Evolutionary conservation across 2,797 vertebrate species (phyloP), one percentile per base, ranked within the genome.

Genomic region (Lepus townsendii): DNA sequence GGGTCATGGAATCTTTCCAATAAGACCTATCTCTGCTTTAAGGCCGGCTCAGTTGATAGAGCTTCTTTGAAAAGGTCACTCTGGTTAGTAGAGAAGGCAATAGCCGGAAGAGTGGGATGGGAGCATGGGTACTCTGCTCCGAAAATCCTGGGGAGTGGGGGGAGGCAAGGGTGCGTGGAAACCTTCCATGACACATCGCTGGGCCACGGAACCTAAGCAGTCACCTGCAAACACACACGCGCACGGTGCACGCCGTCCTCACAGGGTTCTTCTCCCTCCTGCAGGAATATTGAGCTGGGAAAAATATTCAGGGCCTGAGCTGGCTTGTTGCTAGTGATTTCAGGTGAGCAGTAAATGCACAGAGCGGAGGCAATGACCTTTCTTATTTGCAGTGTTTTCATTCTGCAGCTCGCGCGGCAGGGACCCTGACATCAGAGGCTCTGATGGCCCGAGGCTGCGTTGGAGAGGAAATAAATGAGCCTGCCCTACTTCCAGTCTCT

Each of bases 401-500:
- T 96, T 97, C 83, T 95, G 92, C 95, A 93, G 96, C 91, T 90
- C 89, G 93, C 95, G 32, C 89, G 50, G 96, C 96, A 85, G 96
- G 97, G 88, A 92, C 93, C 94, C 93, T 95, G 94, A 96, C 95
- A 90, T 97, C 94, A 96, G 95, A 97, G 83, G 92, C 90, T 96
- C 96, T 72, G 88, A 89, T 52, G 86, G 96, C 97, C 97, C 0
- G 72, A 95, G 97, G 97, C 93, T 94, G 95, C 94, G 93, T 96
- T 92, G 91, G 86, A 96, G 69, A 96, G 95, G 96, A 97, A 96
- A 94, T 96, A 96, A 97, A 96, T 65, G 87, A 95, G 95, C 91
- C 86, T 97, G 97, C 88, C 97, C 97, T 96, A 97, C 96, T 97
- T 97, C 95, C 88, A 94, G 90, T 76, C 94, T 96, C 90, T 42